Evolutionary conservation across 2,888 invertebrate genomes (phyloP).

Genomic region (Baronia brevicornis): DNA sequence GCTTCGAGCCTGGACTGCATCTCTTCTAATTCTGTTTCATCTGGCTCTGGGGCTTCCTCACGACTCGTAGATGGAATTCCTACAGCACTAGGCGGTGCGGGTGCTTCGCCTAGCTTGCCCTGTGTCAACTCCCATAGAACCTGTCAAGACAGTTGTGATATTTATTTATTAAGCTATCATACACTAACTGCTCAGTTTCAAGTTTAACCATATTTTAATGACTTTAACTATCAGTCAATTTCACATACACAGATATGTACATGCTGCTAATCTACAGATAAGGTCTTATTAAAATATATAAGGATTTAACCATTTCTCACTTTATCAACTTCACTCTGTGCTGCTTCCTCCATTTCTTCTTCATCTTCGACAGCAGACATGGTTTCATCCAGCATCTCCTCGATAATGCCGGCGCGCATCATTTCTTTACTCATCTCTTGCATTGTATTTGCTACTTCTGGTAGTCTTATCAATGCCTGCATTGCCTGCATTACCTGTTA

Average conservation of each 20-base stretch:
- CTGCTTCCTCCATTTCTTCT: slow-evolving; percentile 97
- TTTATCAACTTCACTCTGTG: slow-evolving; percentile 94
- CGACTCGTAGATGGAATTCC: slow-evolving; percentile 66
- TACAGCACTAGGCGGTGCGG: slow-evolving; percentile 80
- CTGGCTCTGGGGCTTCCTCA: slow-evolving; percentile 78
- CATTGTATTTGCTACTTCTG: slow-evolving; percentile 97
- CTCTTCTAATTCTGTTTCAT: slow-evolving; percentile 90
- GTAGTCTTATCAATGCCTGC: slow-evolving; percentile 92
- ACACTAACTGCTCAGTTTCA: too few relatives aligned
- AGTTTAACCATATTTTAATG: slow-evolving; percentile 1
- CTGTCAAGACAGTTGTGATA: too few relatives aligned
- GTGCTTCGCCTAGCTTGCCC: slow-evolving; percentile 94
- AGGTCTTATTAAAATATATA: background rate
- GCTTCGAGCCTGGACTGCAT: slow-evolving; percentile 94
- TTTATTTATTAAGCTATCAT: too few relatives aligned
- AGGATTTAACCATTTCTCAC: slow-evolving; percentile 48
- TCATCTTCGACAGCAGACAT: slow-evolving; percentile 94
- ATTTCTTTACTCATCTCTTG: slow-evolving; percentile 98
- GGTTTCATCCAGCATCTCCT: slow-evolving; percentile 99
- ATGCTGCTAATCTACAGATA: slow-evolving; percentile 1
- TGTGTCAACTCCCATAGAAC: slow-evolving; percentile 92
- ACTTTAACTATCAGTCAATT: background rate
- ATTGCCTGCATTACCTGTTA: slow-evolving; percentile 91
- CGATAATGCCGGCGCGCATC: slow-evolving; percentile 99
- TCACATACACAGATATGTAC: too few relatives aligned